A percentile compares a stretch with the other conserved stretches of the same genome.
phyloP scores from a whole-genome alignment of 2,113 vertebrate genomes.

The Amphilophus citrinellus region DNA sequence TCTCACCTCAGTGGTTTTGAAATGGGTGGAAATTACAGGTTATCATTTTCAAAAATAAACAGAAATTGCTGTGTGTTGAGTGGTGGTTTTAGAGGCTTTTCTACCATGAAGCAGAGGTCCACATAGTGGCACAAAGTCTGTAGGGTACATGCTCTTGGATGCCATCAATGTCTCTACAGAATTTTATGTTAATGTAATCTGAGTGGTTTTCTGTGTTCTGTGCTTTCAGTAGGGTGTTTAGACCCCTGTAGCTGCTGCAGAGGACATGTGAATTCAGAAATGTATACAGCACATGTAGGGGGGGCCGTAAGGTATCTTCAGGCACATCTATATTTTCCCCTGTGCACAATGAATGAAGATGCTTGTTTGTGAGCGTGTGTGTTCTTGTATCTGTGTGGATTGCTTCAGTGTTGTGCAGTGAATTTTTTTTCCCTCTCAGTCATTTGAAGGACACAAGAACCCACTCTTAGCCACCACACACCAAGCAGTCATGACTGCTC shows the following conservation, averaged over 20 bases:
- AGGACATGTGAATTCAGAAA: conserved; percentile 4
- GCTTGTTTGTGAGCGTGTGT: background rate
- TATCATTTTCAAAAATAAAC: conserved; percentile 1
- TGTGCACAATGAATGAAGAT: background rate
- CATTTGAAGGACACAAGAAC: conserved; percentile 64
- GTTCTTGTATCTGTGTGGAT: conserved; percentile 10
- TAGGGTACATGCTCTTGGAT: background rate
- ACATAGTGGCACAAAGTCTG: background rate
- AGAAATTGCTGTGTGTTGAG: background rate
- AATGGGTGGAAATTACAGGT: background rate
- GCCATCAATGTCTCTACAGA: background rate
- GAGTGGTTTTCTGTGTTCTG: background rate
- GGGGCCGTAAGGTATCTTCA: background rate
- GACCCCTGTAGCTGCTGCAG: background rate
- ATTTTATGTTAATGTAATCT: background rate
- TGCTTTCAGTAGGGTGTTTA: background rate
- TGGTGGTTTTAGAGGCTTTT: conserved; percentile 5
- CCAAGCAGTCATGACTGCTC: conserved; percentile 29
- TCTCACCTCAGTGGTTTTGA: background rate
- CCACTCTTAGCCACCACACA: conserved; percentile 15
- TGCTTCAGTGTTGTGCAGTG: conserved; percentile 23
- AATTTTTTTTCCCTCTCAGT: conserved; percentile 28
- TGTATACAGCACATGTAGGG: background rate
- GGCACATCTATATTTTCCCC: conserved; percentile 12
- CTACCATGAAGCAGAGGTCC: background rate